Evolutionary conservation across 1,140 invertebrate species (phyloP).

Genomic region (Drosophila sp.): DNA sequence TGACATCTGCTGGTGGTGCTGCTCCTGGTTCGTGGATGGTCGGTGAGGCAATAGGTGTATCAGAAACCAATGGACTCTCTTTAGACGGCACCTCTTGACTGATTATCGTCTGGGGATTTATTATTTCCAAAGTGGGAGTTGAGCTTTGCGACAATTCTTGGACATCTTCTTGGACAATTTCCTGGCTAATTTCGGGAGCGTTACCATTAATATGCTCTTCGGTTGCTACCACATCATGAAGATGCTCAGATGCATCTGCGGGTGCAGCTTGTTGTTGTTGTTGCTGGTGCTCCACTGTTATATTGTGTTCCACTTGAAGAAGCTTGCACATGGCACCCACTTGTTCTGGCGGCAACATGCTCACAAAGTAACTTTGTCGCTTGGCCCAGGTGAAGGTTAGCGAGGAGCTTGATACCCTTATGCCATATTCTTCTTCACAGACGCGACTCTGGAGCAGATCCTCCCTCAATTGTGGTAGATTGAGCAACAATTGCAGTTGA

Average conservation of each 20-base stretch:
- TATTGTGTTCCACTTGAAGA: conserved; percentile 44
- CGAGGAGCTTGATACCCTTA: conserved; percentile 15
- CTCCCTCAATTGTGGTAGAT: conserved; percentile 41
- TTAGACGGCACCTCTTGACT: conserved; percentile 38
- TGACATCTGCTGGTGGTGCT: conserved; percentile 58
- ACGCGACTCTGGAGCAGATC: conserved; percentile 64
- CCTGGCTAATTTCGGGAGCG: conserved; percentile 8
- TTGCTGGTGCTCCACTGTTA: conserved; percentile 7
- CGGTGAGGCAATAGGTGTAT: not conserved
- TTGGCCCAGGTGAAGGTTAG: conserved; percentile 44
- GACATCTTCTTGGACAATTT: conserved; percentile 20
- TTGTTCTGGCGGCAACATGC: conserved; percentile 87
- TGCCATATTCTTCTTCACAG: conserved; percentile 60
- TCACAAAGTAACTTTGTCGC: conserved; percentile 84
- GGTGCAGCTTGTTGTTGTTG: not conserved
- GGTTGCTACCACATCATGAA: conserved; percentile 15
- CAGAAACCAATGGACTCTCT: not conserved
- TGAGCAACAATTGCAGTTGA: conserved; percentile 60
- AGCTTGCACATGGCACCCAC: conserved; percentile 88
- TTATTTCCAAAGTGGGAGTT: conserved; percentile 27
- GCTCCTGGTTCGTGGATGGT: conserved; percentile 17
- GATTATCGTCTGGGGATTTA: conserved; percentile 17
- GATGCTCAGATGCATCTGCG: conserved; percentile 15
- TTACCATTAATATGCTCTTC: conserved; percentile 40
- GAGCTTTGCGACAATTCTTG: not conserved